These are phyloP conservation scores for Epirrita christyi DNA, from an alignment of 2,888 invertebrate genomes.

Conservation along the genomic window DNA sequence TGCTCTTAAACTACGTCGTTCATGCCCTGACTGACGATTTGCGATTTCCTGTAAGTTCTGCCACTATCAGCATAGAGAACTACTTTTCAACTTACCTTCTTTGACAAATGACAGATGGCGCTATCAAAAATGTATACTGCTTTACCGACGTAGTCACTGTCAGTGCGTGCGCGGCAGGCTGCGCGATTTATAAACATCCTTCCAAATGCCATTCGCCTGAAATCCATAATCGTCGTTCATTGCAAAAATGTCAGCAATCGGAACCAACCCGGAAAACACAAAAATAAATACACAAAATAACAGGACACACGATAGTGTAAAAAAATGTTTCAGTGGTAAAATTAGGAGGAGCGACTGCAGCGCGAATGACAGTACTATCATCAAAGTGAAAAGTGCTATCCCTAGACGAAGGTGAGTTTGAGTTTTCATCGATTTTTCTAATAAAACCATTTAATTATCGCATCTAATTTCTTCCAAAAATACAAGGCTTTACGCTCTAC, in stretches of 20 bases:
- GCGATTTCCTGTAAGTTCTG: too few relatives aligned
- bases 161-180: conserved; percentile 77
- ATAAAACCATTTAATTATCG: conserved; percentile 5
- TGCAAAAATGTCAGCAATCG: conserved; percentile 72
- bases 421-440: conserved; percentile 39
- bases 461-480: not conserved
- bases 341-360: conserved; percentile 55
- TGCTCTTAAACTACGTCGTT: conserved; percentile 29
- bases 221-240: conserved; percentile 78
- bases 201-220: conserved; percentile 74
- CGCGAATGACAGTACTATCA: conserved; percentile 55
- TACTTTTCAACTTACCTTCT: not conserved
- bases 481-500: not conserved
- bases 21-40: not conserved
- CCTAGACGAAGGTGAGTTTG: conserved; percentile 73
- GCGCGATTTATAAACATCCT: conserved; percentile 82
- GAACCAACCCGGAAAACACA: conserved; percentile 56
- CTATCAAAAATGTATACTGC: conserved; percentile 42
- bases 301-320: conserved; percentile 51
- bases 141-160: conserved; percentile 59
- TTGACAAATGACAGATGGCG: conserved; percentile 50
- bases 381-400: conserved; percentile 80
- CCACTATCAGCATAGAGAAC: not conserved
- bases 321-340: conserved; percentile 62
- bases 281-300: conserved; percentile 49